A percentile compares a stretch with the other conserved stretches of the same genome.
Conservation (phyloP, 2,113 vertebrate genomes). For the Conger conger region DNA sequence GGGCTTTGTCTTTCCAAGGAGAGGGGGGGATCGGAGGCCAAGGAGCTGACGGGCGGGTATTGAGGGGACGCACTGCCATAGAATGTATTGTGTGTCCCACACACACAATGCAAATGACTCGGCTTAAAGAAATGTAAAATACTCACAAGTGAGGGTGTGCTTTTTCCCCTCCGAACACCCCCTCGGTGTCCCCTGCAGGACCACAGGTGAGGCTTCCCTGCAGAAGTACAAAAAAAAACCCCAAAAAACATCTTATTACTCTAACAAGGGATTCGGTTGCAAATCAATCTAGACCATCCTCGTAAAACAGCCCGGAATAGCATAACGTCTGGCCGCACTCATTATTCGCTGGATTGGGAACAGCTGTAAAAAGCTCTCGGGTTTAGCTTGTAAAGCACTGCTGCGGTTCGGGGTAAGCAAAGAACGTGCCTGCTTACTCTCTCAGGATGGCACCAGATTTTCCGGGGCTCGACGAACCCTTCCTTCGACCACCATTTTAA, state of each 20-base stretch:
- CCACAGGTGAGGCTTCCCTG: slow-evolving; percentile 35
- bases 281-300: slow-evolving; percentile 37
- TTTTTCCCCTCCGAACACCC: background rate
- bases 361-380: slow-evolving; percentile 31
- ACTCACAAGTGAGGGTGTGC: slow-evolving; percentile 21
- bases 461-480: slow-evolving; percentile 1
- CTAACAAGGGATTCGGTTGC: slow-evolving; percentile 36
- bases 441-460: slow-evolving; percentile 7
- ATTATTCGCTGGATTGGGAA: slow-evolving; percentile 41
- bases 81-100: slow-evolving; percentile 48
- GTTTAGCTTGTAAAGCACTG: background rate
- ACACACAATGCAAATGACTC: slow-evolving; percentile 49
- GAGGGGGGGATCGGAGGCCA: slow-evolving; percentile 36
- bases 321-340: slow-evolving; percentile 28
- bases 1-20: slow-evolving; percentile 67
- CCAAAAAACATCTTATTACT: slow-evolving; percentile 17
- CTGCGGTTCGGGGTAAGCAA: slow-evolving; percentile 3
- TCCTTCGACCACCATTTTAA: slow-evolving; percentile 36
- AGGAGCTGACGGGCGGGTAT: slow-evolving; percentile 46
- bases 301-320: slow-evolving; percentile 36
- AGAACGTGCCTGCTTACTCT: background rate
- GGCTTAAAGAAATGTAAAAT: slow-evolving; percentile 50
- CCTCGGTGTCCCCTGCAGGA: slow-evolving; percentile 17
- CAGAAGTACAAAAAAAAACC: slow-evolving; percentile 15
- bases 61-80: slow-evolving; percentile 60